Evolutionary conservation across 1,140 invertebrate species (phyloP).

Genomic region (Metaphire vulgaris): DNA sequence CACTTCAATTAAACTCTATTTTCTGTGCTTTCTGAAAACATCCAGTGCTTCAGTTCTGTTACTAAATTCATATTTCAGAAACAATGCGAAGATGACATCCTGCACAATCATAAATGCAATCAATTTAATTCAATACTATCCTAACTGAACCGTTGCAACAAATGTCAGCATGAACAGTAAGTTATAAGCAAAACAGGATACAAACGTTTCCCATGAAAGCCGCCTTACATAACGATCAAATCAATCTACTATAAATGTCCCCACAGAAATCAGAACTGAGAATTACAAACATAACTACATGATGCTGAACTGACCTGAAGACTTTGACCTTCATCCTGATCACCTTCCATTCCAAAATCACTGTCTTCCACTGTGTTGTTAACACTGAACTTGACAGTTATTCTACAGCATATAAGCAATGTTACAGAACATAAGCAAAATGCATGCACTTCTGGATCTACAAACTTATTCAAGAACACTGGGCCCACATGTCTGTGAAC

Average conservation of each 20-base stretch:
- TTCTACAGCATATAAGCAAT: background rate
- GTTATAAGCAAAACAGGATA: background rate
- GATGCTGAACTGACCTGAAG: background rate
- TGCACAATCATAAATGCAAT: no score
- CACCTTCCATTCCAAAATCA: slow-evolving; percentile 57
- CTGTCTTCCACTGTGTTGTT: slow-evolving; percentile 82
- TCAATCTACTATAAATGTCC: background rate
- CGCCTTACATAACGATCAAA: background rate
- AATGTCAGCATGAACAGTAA: no score
- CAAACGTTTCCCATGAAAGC: background rate
- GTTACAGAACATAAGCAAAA: background rate
- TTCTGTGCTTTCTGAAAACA: background rate
- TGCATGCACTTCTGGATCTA: no score
- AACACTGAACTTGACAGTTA: slow-evolving; percentile 68
- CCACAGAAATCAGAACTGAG: background rate
- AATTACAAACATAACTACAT: background rate
- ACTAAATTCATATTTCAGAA: no score
- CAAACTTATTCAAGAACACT: no score
- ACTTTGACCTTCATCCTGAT: background rate
- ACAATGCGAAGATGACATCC: no score
- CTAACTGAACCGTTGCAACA: no score
- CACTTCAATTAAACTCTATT: background rate
- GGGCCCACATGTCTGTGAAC: no score
- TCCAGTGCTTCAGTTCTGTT: no score
- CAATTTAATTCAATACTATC: no score